A percentile compares a stretch with the other conserved stretches of the same genome.
Conservation (phyloP, 2,113 vertebrate species). For the Protomyctophum bolini region DNA sequence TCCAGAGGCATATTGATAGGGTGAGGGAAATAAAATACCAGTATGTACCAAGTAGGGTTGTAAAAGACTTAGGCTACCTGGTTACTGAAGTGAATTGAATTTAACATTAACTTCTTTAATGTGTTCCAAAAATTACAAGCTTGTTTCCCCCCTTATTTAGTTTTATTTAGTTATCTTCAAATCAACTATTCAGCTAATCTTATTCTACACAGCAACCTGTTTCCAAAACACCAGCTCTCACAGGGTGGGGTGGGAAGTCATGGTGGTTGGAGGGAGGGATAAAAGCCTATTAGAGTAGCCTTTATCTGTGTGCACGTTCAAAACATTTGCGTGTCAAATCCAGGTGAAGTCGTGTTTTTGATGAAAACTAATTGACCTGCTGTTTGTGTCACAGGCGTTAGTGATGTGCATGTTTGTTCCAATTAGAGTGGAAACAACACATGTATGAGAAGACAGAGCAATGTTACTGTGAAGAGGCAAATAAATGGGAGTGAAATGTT, state of each 20-base stretch:
- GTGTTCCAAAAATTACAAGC: too few species aligned
- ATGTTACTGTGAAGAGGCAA: slow-evolving; percentile 31
- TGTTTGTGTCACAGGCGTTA: slow-evolving; percentile 32
- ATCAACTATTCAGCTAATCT: slow-evolving; percentile 57
- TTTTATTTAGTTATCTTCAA: slow-evolving; percentile 28
- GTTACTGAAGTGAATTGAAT: too few species aligned
- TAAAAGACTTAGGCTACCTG: too few species aligned
- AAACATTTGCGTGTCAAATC: slow-evolving; percentile 49
- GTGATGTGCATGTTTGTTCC: slow-evolving; percentile 29
- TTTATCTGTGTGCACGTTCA: slow-evolving; percentile 49
- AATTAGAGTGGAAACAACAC: slow-evolving; percentile 46
- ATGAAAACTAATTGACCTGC: slow-evolving; percentile 56
- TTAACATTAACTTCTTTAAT: too few species aligned
- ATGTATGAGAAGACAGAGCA: slow-evolving; percentile 9
- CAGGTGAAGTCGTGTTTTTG: slow-evolving; percentile 55
- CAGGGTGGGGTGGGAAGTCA: too few species aligned
- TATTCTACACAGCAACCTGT: not conserved
- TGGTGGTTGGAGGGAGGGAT: not conserved
- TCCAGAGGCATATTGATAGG: too few species aligned
- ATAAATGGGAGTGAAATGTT: slow-evolving; percentile 44
- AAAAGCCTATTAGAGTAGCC: slow-evolving; percentile 21
- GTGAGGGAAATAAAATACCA: too few species aligned
- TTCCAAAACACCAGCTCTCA: slow-evolving; percentile 32
- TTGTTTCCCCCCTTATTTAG: too few species aligned
- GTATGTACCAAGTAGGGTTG: too few species aligned